Conservation (phyloP, 2,113 vertebrate species). For the Leptosomus discolor region DNA sequence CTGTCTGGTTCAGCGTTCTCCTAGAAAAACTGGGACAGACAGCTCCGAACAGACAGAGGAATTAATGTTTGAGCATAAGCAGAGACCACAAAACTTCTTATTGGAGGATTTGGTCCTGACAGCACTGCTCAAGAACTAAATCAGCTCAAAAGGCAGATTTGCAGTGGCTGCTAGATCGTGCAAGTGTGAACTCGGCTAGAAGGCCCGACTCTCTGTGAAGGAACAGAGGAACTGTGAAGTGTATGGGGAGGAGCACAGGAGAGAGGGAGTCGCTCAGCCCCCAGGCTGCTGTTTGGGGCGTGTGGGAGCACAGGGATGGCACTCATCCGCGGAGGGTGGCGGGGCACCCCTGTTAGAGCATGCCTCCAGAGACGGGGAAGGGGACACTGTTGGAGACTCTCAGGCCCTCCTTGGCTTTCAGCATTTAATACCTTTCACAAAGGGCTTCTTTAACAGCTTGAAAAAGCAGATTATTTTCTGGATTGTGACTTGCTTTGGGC, state of each 20-base stretch:
- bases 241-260: neutral
- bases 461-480: neutral
- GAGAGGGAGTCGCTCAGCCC: fast-evolving
- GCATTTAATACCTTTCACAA: neutral
- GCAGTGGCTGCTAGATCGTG: neutral
- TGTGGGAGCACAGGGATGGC: neutral
- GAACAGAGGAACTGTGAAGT: neutral
- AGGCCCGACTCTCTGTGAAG: neutral
- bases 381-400: neutral
- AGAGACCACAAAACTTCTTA: neutral
- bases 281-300: neutral
- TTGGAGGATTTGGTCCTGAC: neutral
- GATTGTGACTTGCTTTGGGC: neutral
- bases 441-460: neutral
- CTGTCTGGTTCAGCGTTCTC: neutral
- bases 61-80: neutral
- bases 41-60: neutral
- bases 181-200: neutral
- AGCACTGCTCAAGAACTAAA: neutral
- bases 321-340: neutral
- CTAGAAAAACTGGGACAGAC: neutral
- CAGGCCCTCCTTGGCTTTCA: neutral
- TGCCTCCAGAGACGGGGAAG: neutral
- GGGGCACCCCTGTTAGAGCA: neutral
- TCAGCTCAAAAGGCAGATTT: neutral